These are phyloP conservation scores for Phortica variegata DNA, from an alignment of 1,140 invertebrate species.

Conservation along the genomic window DNA sequence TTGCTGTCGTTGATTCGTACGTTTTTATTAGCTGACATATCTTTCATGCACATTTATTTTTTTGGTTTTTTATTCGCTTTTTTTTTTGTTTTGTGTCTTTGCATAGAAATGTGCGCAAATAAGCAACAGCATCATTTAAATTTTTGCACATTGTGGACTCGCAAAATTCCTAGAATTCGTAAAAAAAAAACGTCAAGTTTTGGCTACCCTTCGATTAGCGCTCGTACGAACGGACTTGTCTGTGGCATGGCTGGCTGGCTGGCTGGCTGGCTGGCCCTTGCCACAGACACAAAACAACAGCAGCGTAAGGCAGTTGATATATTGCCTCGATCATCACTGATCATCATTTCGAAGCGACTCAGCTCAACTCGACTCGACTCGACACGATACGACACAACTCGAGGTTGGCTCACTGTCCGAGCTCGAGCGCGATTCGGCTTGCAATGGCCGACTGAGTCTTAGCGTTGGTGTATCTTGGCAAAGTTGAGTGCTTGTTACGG, in stretches of 20 bases:
- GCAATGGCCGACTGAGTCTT: too few relatives aligned
- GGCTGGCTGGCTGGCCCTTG: conserved; percentile 1
- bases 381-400: conserved; percentile 32
- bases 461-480: too few relatives aligned
- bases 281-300: neutral
- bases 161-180: conserved; percentile 39
- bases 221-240: conserved; percentile 12
- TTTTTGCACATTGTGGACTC: conserved; percentile 27
- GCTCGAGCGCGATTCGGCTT: too few relatives aligned
- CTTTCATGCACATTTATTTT: too few relatives aligned
- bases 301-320: conserved; percentile 21
- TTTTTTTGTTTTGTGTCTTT: neutral
- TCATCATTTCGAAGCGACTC: conserved; percentile 37
- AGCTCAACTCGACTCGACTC: conserved; percentile 7
- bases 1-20: neutral
- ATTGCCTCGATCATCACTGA: conserved; percentile 39
- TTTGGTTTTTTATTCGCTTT: conserved; percentile 2
- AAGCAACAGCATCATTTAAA: conserved; percentile 48
- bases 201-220: conserved; percentile 42
- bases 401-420: conserved; percentile 8
- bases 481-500: too few relatives aligned
- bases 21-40: too few relatives aligned
- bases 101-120: conserved; percentile 6
- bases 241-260: conserved; percentile 19
- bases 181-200: too few relatives aligned